Percentiles rank a stretch among this genome's conserved stretches.
phyloP scores from a whole-genome alignment of 2,888 invertebrate genomes.

The Malthinus seriepunctatus region DNA sequence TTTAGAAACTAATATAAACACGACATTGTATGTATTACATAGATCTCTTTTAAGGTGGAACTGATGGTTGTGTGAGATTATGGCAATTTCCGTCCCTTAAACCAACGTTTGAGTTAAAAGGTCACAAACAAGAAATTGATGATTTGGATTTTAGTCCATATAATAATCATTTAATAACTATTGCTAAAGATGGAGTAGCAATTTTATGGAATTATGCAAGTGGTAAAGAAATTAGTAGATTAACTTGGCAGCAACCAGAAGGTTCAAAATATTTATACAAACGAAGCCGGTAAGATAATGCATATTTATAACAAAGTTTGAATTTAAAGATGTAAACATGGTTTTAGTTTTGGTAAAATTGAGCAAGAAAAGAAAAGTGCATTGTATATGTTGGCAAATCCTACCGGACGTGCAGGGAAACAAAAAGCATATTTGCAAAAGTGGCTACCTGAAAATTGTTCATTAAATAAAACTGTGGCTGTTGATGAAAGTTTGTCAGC shows the following conservation, averaged over 20 bases:
- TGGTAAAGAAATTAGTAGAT: slow-evolving; percentile 68
- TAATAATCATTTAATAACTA: slow-evolving; percentile 75
- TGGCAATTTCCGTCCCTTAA: slow-evolving; percentile 88
- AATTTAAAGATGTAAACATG: not conserved
- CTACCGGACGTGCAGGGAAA: slow-evolving; percentile 71
- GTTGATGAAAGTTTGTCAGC: slow-evolving; percentile 81
- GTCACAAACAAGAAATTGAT: slow-evolving; percentile 90
- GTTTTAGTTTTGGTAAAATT: slow-evolving; percentile 67
- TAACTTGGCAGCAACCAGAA: slow-evolving; percentile 77
- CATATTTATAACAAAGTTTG: not conserved
- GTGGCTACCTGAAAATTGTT: slow-evolving; percentile 73
- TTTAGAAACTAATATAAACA: not conserved
- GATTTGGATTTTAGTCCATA: slow-evolving; percentile 89
- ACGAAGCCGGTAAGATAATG: slow-evolving; percentile 67
- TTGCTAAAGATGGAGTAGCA: slow-evolving; percentile 86
- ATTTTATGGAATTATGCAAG: slow-evolving; percentile 75
- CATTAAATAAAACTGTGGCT: slow-evolving; percentile 60
- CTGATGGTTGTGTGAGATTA: slow-evolving; percentile 83
- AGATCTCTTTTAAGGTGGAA: slow-evolving; percentile 63
- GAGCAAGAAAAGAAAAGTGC: slow-evolving; percentile 70
- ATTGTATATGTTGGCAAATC: slow-evolving; percentile 81
- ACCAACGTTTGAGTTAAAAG: slow-evolving; percentile 69
- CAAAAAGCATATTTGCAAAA: slow-evolving; percentile 76
- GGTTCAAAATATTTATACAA: slow-evolving; percentile 82
- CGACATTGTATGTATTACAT: not conserved